Conservation (phyloP, 2,888 invertebrate genomes). For the Elysia crispata region DNA sequence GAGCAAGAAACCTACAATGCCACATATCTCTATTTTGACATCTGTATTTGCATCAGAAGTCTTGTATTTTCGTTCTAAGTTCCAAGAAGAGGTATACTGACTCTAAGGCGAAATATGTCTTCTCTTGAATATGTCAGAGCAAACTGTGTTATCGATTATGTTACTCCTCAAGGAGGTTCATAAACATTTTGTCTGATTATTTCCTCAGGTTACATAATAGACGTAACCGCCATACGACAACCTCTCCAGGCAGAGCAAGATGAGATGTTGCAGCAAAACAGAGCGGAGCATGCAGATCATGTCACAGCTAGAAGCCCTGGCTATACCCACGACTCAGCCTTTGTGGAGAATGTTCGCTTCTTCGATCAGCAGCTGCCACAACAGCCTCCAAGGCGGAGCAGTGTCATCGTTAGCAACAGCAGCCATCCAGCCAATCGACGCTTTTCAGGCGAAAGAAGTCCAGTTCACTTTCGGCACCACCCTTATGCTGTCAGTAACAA, state of each 20-base stretch:
- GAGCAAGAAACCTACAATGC: too few relatives aligned
- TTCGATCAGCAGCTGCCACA: slow-evolving; percentile 17
- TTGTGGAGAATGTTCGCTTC: slow-evolving; percentile 23
- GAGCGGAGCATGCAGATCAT: background rate
- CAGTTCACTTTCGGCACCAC: background rate
- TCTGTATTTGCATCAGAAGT: too few relatives aligned
- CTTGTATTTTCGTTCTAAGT: too few relatives aligned
- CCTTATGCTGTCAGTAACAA: background rate
- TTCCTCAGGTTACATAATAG: slow-evolving; percentile 38
- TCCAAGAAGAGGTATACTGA: too few relatives aligned
- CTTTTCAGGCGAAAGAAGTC: background rate
- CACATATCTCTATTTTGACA: too few relatives aligned
- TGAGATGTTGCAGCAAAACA: too few relatives aligned
- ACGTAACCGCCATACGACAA: slow-evolving; percentile 22
- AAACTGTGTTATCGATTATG: too few relatives aligned
- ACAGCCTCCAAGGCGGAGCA: slow-evolving; percentile 13
- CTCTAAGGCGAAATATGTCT: too few relatives aligned
- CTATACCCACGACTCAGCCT: slow-evolving; percentile 41
- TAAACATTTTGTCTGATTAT: too few relatives aligned
- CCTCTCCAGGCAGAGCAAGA: too few relatives aligned
- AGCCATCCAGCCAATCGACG: slow-evolving; percentile 40
- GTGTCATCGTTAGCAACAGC: slow-evolving; percentile 47
- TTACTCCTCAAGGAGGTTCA: too few relatives aligned
- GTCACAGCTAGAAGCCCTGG: slow-evolving; percentile 47
- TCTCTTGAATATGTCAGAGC: too few relatives aligned